Base-by-base conservation (phyloP, 2,888 invertebrate genomes). In the Cephonodes hylas region DNA sequence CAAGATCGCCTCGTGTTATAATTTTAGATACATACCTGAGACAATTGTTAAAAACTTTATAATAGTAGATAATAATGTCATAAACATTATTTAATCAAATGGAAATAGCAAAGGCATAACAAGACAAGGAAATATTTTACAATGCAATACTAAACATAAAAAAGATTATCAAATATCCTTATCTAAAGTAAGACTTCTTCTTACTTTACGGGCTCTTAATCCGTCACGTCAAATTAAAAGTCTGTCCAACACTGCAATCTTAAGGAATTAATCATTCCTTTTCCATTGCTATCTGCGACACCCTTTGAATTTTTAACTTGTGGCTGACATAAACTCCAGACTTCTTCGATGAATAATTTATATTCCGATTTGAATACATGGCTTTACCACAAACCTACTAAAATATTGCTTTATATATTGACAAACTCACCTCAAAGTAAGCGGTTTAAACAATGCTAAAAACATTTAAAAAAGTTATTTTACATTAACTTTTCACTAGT, bases 301-400 rank as follows among this genome's bases (percentile, higher is more conserved):
- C 42, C 15, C 56, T 31, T 45, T 25, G 58, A 62, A 62, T 58
- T 58, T 58, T 38, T 58, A 53, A 15, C 53, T 27, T 8, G 31
- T 27, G 4, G 18, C 27, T 2, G 25, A 27, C 25, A 27, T 25
- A 27, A 18, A 18, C 53, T 31, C 15, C 15, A 7, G 27, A 45
- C 10, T 18, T 53, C 53, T 53, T 27, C 15, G 7, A 18, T 53
- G 31, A 31, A 53, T 53, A 31, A 27, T 53, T 53, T 27, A 18
- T 18, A 53, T 10, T 4, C 2, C 18, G 27, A 27, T 15, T 53
- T 8, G 8, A 15, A n/a, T 48, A n/a, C 13, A 13, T n/a, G 38
- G n/a, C 38, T 38, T n/a, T 38, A 38, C n/a, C n/a, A n/a, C 10
- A 38, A 38, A 38, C 38, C 4, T n/a, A n/a, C n/a, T 38, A 3